These are phyloP conservation scores for Corapipo altera DNA, from an alignment of 2,113 vertebrate genomes.

Conservation along the genomic window DNA sequence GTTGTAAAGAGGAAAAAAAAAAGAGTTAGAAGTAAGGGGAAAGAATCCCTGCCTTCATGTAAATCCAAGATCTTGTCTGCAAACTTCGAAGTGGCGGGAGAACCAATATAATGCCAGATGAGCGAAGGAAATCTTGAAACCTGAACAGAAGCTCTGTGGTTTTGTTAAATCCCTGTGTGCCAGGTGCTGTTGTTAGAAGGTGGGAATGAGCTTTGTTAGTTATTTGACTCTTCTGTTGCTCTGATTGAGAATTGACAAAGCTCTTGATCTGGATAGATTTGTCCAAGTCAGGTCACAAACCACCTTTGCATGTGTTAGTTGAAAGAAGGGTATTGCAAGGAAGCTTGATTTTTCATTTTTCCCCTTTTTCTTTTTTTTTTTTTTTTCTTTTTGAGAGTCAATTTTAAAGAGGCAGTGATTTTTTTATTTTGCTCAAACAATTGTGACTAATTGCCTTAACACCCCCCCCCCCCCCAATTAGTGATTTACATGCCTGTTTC, in stretches of 20 bases:
- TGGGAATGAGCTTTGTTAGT: neutral
- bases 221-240: neutral
- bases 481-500: neutral
- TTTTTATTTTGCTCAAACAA: neutral
- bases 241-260: neutral
- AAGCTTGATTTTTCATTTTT: neutral
- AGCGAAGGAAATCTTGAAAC: neutral
- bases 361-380: neutral
- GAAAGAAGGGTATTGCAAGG: neutral
- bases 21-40: neutral
- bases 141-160: neutral
- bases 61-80: neutral
- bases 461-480: fast-evolving
- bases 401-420: neutral
- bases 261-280: neutral
- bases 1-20: neutral
- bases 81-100: neutral
- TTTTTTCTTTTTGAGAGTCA: neutral
- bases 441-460: neutral
- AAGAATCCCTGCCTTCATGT: neutral
- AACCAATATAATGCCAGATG: neutral
- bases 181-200: neutral
- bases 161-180: neutral
- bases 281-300: neutral
- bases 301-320: neutral